Conservation (phyloP, 1,140 invertebrate genomes). For the Pinna nobilis region DNA sequence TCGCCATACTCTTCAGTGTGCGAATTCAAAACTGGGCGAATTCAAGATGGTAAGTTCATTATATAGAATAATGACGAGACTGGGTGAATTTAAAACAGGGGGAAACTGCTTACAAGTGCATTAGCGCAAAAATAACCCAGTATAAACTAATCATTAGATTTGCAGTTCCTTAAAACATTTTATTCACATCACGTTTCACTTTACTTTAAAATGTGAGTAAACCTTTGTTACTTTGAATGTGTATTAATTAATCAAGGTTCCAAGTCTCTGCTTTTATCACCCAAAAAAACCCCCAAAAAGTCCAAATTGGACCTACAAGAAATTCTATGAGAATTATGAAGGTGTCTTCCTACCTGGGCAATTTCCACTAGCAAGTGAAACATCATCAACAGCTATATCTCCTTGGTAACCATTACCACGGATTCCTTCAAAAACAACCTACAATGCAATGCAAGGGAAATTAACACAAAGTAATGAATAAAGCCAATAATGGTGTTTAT, state of each 20-base stretch:
- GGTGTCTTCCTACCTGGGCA: slow-evolving; percentile 42
- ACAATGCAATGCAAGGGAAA: no score
- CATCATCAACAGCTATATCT: slow-evolving; percentile 70
- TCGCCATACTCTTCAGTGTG: no score
- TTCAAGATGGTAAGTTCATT: no score
- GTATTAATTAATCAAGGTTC: neutral
- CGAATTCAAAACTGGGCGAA: no score
- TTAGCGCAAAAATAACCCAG: no score
- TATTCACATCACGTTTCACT: no score
- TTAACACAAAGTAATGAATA: neutral
- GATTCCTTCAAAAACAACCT: slow-evolving; percentile 46
- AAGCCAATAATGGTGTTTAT: neutral
- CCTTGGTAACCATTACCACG: slow-evolving; percentile 53
- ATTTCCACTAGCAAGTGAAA: slow-evolving; percentile 47
- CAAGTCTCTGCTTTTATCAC: neutral
- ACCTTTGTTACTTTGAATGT: neutral
- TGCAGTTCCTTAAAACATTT: no score
- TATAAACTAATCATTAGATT: no score
- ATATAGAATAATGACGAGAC: no score
- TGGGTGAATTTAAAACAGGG: no score
- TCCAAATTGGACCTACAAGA: neutral
- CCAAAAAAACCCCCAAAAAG: neutral
- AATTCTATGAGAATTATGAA: neutral
- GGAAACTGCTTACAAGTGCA: no score
- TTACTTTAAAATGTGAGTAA: neutral